Evolutionary conservation across 2,797 vertebrate genomes (phyloP), one percentile per base, ranked within the genome.

Genomic region (Sandelia bainsii): DNA sequence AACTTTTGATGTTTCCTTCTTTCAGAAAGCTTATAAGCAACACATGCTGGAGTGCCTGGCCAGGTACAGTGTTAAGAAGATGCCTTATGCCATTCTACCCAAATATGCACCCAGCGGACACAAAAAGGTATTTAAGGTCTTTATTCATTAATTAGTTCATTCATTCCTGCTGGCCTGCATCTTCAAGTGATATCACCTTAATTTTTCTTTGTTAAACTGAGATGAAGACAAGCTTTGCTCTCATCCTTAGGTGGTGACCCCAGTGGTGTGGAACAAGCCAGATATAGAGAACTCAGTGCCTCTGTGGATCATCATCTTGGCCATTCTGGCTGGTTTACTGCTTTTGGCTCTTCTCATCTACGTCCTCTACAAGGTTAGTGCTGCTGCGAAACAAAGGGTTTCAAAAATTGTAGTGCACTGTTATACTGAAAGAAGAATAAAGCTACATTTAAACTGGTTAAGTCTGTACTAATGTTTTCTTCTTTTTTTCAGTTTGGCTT

Each of bases 281-380:
- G 96, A 97, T 42, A 94, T 94, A 6, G 94, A 94, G 75, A 94
- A 95, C 10, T 93, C 94, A 0, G 96, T 97, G 59, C 97, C 97
- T 0, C 87, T 97, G 49, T 98, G 97, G 97, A 97, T 98, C 83
- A 97, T 98, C 72, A 96, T 98, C 77, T 86, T 98, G 74, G 96
- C 97, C 71, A 95, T 98, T 79, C 89, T 98, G 69, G 93, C 95
- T n/a, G 97, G 97, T 52, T 93, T 98, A 40, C 87, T 98, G 62
- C 95, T 98, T 22, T 92, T 98, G 10, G 96, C 96, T 11, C 91
- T 98, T 16, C 96, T 98, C 71, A 97, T 98, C 91, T 98, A 96
- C 6, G 91, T 97, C 68, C 90, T 98, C 7, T 98, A 98, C 87
- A 98, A 97, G 94, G 97, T 97, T 66, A 90, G 96, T 86, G 48